Evolutionary conservation across 2,888 invertebrate genomes (phyloP), one percentile per base, ranked within the genome.

Genomic region (Thereva unica): DNA sequence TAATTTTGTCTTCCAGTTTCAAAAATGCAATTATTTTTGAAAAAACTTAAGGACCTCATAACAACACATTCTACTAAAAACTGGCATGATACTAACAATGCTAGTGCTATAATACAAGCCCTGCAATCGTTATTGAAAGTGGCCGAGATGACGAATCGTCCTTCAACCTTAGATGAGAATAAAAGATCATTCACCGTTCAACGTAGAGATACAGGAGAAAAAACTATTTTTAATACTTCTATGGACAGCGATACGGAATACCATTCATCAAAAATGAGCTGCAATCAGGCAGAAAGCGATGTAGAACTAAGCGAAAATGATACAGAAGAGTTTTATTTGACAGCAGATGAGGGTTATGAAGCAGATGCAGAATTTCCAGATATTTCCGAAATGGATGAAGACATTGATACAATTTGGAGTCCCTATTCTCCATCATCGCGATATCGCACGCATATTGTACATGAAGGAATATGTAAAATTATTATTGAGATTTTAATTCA

Each of bases 321-420:
- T 41, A 75, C 76, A 49, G 75, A 76, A 59, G 80, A 79, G 47
- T 77, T 73, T 64, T 79, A 78, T 67, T 55, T 77, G 37, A 78
- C 78, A 0, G 80, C 79, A 4, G 82, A 81, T 57, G 82, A 81
- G 70, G 81, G 80, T 1, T 81, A 81, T 56, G 82, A 81, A 69
- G 81, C 80, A 4, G 81, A 81, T 72, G 81, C 76, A n/a, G 81
- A 81, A 71, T 75, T 79, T 38, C 76, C 76, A 23, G 23, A 23
- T 23, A 23, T 23, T 23, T 23, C 23, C 23, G 80, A 80, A 67
- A 76, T 76, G 12, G 77, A 77, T 42, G 75, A 73, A 4, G 75
- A 76, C 2, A 69, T 76, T 1, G 73, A 72, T 45, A 76, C 77
- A 8, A 65, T 77, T 23, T 78, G 77, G 78, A 73, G 74, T 10